Evolutionary conservation across 2,888 invertebrate genomes (phyloP).

Genomic region (Polia nebulosa): DNA sequence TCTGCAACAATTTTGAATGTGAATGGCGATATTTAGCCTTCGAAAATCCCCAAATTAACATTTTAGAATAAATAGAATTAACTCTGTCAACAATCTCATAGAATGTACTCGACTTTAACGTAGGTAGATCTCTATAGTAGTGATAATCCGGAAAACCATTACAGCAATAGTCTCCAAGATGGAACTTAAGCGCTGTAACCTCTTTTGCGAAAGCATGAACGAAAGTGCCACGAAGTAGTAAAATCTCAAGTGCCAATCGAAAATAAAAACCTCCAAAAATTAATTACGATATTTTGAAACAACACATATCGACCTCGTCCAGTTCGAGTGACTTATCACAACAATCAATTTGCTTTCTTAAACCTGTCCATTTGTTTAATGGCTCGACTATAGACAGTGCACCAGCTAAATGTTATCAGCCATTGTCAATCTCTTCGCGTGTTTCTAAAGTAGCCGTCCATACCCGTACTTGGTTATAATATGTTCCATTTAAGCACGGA

Average conservation of each 20-base stretch:
- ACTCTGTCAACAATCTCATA: neutral
- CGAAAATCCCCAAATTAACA: too few species aligned
- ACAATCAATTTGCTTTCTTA: constrained; percentile 85
- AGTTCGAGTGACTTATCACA: constrained; percentile 85
- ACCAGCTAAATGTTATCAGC: constrained; percentile 87
- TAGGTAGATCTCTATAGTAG: neutral
- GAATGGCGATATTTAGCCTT: too few species aligned
- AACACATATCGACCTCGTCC: constrained; percentile 54
- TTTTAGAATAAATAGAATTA: too few species aligned
- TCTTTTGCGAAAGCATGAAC: neutral
- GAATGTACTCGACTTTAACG: neutral
- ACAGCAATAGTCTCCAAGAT: neutral
- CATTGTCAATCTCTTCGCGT: constrained; percentile 85
- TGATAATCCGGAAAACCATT: neutral
- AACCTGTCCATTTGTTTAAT: constrained; percentile 89
- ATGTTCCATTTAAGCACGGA: constrained; percentile 71
- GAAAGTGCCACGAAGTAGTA: neutral
- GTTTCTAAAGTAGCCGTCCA: constrained; percentile 79
- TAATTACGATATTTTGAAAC: constrained; percentile 45
- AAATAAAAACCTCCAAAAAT: constrained; percentile 10
- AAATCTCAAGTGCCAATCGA: constrained; percentile 15
- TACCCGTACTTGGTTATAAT: constrained; percentile 57
- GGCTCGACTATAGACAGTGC: constrained; percentile 81
- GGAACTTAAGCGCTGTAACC: neutral
- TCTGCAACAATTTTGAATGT: too few species aligned